Evolutionary conservation across 2,888 invertebrate genomes (phyloP).

Genomic region (Diadromus collaris): DNA sequence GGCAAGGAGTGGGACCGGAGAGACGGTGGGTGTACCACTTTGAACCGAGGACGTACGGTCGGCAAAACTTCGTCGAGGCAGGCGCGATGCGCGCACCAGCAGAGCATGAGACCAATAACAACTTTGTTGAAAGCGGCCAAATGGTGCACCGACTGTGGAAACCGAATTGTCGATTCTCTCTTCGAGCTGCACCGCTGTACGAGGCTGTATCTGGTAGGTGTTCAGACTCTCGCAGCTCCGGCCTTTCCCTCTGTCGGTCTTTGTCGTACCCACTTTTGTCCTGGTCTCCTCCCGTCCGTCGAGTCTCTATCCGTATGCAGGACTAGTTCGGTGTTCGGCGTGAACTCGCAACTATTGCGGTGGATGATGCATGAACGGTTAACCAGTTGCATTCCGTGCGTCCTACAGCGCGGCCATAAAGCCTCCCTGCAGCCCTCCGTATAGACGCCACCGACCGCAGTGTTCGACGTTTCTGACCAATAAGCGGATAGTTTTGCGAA

Average conservation of each 20-base stretch:
- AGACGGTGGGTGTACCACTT: constrained; percentile 7
- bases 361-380: constrained; percentile 74
- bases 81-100: constrained; percentile 44
- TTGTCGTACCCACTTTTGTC: constrained; percentile 20
- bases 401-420: constrained; percentile 55
- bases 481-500: constrained; percentile 65
- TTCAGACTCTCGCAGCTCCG: constrained; percentile 12
- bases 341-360: constrained; percentile 73
- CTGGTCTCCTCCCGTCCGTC: constrained; percentile 17
- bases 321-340: constrained; percentile 56
- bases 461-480: constrained; percentile 68
- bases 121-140: constrained; percentile 69
- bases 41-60: constrained; percentile 54
- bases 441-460: constrained; percentile 29
- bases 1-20: constrained; percentile 11
- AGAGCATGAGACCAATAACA: constrained; percentile 65
- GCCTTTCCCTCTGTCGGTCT: neutral
- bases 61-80: constrained; percentile 60
- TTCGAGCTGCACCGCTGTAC: constrained; percentile 20
- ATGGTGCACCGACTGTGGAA: constrained; percentile 66
- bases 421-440: neutral
- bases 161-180: constrained; percentile 57
- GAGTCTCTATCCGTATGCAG: constrained; percentile 36
- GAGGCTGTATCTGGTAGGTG: constrained; percentile 29
- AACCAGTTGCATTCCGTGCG: constrained; percentile 68